Evolutionary conservation across 2,888 invertebrate genomes (phyloP).

Genomic region (Aphodius sticticus): DNA sequence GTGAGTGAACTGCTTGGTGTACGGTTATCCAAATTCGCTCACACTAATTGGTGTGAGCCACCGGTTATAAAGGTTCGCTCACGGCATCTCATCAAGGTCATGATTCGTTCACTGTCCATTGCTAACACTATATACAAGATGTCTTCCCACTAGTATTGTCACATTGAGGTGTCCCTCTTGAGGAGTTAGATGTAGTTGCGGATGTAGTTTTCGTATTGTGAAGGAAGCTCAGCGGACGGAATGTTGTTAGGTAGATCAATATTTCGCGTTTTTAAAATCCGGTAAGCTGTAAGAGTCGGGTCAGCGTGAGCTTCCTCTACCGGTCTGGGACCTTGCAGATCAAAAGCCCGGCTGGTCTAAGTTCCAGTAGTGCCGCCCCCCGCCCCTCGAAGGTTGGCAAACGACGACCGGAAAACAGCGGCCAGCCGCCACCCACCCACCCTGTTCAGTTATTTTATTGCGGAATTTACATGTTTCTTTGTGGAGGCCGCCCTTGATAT

Average conservation of each 20-base stretch:
- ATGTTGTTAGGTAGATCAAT: slow-evolving; percentile 15
- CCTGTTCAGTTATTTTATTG: slow-evolving; percentile 31
- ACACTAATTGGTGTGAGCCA: no score
- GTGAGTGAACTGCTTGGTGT: no score
- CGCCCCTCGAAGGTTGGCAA: background rate
- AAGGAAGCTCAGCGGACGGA: background rate
- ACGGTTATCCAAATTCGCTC: no score
- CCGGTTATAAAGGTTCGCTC: no score
- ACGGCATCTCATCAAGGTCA: no score
- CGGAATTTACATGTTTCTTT: slow-evolving; percentile 36
- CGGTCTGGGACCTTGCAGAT: slow-evolving; percentile 33
- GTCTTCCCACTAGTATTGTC: background rate
- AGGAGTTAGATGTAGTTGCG: background rate
- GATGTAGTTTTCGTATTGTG: background rate
- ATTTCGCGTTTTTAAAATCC: slow-evolving; percentile 36
- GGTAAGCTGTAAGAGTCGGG: slow-evolving; percentile 38
- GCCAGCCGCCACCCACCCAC: background rate
- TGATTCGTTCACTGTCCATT: no score
- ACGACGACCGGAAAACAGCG: slow-evolving; percentile 11
- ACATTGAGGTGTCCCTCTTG: background rate
- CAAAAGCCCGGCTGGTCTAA: slow-evolving; percentile 39
- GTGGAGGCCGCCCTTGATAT: slow-evolving; percentile 23
- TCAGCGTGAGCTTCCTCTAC: slow-evolving; percentile 36
- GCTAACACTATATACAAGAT: no score
- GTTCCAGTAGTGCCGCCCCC: slow-evolving; percentile 37